phyloP scores from a whole-genome alignment of 1,140 invertebrate genomes.

The Diachasmimorpha longicaudata region DNA sequence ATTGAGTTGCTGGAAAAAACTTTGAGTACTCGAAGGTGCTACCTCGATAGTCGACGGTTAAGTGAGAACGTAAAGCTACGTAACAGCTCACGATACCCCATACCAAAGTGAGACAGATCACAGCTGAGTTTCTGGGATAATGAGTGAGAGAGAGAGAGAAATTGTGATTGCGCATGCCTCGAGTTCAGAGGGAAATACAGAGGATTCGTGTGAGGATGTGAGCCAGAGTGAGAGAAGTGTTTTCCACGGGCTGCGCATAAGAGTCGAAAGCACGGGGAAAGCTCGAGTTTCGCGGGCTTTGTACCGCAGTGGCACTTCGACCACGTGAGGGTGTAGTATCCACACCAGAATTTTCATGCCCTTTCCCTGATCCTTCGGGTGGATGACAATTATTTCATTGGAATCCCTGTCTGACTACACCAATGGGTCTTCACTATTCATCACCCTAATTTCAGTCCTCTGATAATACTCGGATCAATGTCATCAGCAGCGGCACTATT shows the following conservation, averaged over 20 bases:
- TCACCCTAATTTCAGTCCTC: background rate
- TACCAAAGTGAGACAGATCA: slow-evolving; percentile 17
- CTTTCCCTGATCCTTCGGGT: background rate
- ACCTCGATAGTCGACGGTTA: slow-evolving; percentile 51
- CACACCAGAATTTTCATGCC: background rate
- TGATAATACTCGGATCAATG: background rate
- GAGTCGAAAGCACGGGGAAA: background rate
- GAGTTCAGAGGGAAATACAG: background rate
- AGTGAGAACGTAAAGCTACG: slow-evolving; percentile 43
- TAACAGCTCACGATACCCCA: background rate
- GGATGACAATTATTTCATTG: no score
- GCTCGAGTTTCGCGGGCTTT: slow-evolving; percentile 33
- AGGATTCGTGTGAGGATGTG: background rate
- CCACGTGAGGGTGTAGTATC: slow-evolving; percentile 3
- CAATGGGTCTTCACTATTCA: background rate
- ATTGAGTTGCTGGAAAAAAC: background rate
- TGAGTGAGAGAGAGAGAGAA: slow-evolving; percentile 6
- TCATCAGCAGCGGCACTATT: background rate
- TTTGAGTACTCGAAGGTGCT: slow-evolving; percentile 38
- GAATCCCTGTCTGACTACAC: no score
- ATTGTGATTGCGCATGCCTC: slow-evolving; percentile 32
- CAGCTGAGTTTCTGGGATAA: slow-evolving; percentile 1
- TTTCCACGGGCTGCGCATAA: background rate
- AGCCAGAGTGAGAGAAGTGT: slow-evolving; percentile 11
- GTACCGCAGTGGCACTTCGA: slow-evolving; percentile 19